Evolutionary conservation across 2,113 vertebrate species (phyloP).

Genomic region (Tauraco erythrolophus): DNA sequence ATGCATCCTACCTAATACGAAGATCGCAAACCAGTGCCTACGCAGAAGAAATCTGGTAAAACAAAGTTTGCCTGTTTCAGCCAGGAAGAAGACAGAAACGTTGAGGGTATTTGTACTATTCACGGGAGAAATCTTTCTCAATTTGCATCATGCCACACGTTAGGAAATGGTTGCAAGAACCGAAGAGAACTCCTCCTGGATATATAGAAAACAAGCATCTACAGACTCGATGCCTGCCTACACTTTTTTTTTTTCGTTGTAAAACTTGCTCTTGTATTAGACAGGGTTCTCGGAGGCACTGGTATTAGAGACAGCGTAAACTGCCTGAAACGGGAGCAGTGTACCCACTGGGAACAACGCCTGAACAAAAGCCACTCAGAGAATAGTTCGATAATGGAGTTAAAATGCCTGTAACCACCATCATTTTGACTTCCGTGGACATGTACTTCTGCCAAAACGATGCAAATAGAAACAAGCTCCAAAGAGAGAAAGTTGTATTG

Average conservation of each 20-base stretch:
- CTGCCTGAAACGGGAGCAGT: not conserved
- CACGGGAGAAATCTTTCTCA: not conserved
- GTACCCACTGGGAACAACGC: not conserved
- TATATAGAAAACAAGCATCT: not conserved
- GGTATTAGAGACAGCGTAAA: not conserved
- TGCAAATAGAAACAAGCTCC: not conserved
- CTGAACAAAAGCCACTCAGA: not conserved
- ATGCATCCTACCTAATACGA: not conserved
- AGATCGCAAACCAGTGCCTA: not conserved
- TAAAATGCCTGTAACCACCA: not conserved
- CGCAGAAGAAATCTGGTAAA: not conserved
- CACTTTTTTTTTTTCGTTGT: not conserved
- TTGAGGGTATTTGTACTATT: not conserved
- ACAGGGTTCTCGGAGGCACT: not conserved
- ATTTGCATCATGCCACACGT: not conserved
- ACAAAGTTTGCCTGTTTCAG: not conserved
- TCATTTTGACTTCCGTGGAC: not conserved
- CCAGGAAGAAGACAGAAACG: not conserved
- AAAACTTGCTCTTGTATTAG: not conserved
- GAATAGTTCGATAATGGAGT: not conserved
- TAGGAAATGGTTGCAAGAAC: not conserved
- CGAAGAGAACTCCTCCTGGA: not conserved
- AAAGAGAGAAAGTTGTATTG: not conserved
- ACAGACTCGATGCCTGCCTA: fast-evolving
- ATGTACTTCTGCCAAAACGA: not conserved